Evolutionary conservation across 2,888 invertebrate genomes (phyloP).

Genomic region (Phlogophora meticulosa): DNA sequence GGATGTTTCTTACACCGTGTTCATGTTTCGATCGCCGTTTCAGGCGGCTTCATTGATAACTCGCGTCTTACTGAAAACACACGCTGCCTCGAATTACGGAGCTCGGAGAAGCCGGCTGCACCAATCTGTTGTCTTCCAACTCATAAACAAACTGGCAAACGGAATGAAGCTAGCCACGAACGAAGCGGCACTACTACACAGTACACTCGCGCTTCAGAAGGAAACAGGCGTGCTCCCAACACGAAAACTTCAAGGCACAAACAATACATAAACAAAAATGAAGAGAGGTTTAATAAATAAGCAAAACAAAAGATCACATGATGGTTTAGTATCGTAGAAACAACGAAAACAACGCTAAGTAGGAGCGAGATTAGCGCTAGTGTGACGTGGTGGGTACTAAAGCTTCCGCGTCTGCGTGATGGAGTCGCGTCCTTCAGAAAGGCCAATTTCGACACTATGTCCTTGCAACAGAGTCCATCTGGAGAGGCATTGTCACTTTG

Average conservation of each 20-base stretch:
- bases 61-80: conserved; percentile 81
- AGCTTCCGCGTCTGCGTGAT: conserved; percentile 88
- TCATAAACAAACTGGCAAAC: conserved; percentile 89
- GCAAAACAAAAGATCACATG: conserved; percentile 59
- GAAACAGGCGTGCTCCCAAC: conserved; percentile 23
- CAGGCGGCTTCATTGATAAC: conserved; percentile 81
- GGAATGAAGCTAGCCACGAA: conserved; percentile 86
- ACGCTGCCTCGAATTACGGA: conserved; percentile 77
- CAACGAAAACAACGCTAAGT: conserved; percentile 76
- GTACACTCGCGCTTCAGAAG: conserved; percentile 41
- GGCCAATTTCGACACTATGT: conserved; percentile 81
- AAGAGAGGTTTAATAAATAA: conserved; percentile 45
- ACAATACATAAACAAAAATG: conserved; percentile 58
- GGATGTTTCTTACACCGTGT: conserved; percentile 33
- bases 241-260: conserved; percentile 38
- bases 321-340: conserved; percentile 55
- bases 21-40: conserved; percentile 64
- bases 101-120: conserved; percentile 85
- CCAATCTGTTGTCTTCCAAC: conserved; percentile 90
- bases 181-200: conserved; percentile 61
- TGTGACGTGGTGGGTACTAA: conserved; percentile 79
- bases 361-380: conserved; percentile 85
- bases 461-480: conserved; percentile 81
- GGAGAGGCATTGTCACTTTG: conserved; percentile 73
- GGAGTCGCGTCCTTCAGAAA: conserved; percentile 74